Evolutionary conservation across 30 jellyfish, hydroid and myxozoan genomes (phyloP), one percentile per base, ranked within the genome.

Genomic region (Catostylus mosaicus): DNA sequence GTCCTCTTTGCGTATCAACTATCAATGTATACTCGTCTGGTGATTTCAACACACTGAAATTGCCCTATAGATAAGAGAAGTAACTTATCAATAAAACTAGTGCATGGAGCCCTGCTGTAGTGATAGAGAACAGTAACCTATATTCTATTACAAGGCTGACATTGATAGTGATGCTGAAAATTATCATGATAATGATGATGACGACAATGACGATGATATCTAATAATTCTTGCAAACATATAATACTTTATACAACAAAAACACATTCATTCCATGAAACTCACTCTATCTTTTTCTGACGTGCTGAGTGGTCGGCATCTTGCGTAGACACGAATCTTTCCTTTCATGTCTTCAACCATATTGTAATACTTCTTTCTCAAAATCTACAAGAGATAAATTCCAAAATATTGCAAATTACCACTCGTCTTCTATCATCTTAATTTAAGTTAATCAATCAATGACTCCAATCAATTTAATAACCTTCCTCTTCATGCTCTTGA

Each of bases 291-390:
- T 18, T 48, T 67, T 62, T 92, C 98, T 11, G 98, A 86, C 30
- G 90, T 87, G 75, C 98, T 92, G 76, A 92, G 62, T 31, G 98
- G 98, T 32, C 98, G 72, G 24, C 96, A 88, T 61, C 98, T 80
- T 20, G 98, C 98, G 59, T 92, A 92, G n/a, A 92, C 98, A 16
- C 98, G 85, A 51, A 92, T 92, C 59, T 92, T 92, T 33, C 98
- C 98, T 47, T 92, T 92, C 98, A 92, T 92, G 32, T 92, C 98
- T 74, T 92, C 98, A 30, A 92, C 97, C 93, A 92, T 92, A 60
- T 92, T 92, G 80, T 92, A 92, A 46, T 92, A 92, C 77, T 92
- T 92, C 89, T 92, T 92, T 11, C 98, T 81, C 23, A 92, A 84
- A 34, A 92, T 72, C 98, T 92, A 48, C 27, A 59, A 48, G 26